phyloP scores from a whole-genome alignment of 2,797 vertebrate species.

The Galago senegalensis region DNA sequence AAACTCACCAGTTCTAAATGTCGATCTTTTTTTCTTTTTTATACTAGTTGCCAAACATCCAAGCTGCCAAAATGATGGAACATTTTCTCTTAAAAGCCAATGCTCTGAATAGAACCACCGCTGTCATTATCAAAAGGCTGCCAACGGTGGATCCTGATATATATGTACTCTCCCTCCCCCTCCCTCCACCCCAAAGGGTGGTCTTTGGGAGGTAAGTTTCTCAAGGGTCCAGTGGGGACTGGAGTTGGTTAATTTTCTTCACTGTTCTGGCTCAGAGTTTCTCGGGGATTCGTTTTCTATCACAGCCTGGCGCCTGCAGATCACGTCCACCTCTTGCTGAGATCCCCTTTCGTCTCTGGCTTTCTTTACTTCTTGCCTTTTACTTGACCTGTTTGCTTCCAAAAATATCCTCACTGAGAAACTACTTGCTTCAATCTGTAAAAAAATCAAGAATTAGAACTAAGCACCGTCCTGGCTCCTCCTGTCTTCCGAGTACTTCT shows the following conservation, averaged over 20 bases:
- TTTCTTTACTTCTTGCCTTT: slow-evolving; percentile 63
- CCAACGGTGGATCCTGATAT: neutral
- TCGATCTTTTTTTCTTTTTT: slow-evolving; percentile 37
- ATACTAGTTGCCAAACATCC: slow-evolving; percentile 2
- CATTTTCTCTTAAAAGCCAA: neutral
- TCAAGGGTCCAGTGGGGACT: neutral
- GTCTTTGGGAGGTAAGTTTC: neutral
- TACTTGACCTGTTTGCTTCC: slow-evolving; percentile 15
- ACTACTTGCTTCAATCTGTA: neutral
- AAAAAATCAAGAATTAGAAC: neutral
- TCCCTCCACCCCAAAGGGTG: neutral
- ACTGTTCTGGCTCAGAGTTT: slow-evolving; percentile 24
- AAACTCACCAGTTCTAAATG: slow-evolving; percentile 42
- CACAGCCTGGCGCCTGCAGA: neutral
- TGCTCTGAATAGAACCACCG: neutral
- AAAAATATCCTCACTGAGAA: slow-evolving; percentile 41
- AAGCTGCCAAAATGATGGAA: slow-evolving; percentile 32
- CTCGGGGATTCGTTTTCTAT: slow-evolving; percentile 47
- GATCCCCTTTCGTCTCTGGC: neutral
- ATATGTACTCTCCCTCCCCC: too few relatives aligned
- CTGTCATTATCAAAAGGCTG: slow-evolving; percentile 59
- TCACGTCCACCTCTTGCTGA: neutral
- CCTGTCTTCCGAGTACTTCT: neutral
- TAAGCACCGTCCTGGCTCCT: neutral
- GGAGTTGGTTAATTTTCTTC: slow-evolving; percentile 27